Evolutionary conservation across 2,113 vertebrate species (phyloP).

Genomic region (Sceloporus tristichus): DNA sequence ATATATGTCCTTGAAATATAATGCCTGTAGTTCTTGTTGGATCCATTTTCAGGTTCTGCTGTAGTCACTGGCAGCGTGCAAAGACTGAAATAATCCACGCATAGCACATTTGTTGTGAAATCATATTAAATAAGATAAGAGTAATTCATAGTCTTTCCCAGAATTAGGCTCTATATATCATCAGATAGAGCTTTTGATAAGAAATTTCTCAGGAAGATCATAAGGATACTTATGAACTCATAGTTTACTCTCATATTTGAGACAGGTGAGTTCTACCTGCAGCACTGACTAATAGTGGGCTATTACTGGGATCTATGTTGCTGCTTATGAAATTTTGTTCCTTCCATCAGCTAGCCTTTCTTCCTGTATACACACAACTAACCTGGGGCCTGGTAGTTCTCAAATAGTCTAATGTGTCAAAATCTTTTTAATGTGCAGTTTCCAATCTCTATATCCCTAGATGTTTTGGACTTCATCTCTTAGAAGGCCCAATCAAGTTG

Average conservation of each 20-base stretch:
- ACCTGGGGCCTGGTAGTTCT: not conserved
- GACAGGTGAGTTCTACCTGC: not conserved
- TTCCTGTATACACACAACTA: not conserved
- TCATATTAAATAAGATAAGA: no score
- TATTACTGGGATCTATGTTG: not conserved
- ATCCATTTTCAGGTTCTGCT: no score
- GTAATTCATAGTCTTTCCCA: not conserved
- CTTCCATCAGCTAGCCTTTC: not conserved
- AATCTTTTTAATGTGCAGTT: not conserved
- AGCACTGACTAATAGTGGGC: not conserved
- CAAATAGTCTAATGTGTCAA: not conserved
- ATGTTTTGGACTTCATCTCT: not conserved
- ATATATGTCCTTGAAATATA: no score
- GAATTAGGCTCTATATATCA: not conserved
- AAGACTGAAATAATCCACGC: no score
- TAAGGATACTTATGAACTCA: not conserved
- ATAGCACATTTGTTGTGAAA: no score
- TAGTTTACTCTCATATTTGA: not conserved
- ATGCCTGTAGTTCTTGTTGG: no score
- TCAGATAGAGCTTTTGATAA: not conserved
- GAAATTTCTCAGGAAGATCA: not conserved
- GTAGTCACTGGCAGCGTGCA: no score
- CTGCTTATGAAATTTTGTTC: not conserved
- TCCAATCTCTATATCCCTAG: not conserved
- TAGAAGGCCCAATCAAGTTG: no score